A percentile compares a stretch with the other conserved stretches of the same genome.
These are phyloP conservation scores for Siniperca knerii DNA, from an alignment of 2,113 vertebrate genomes.

Conservation along the genomic window DNA sequence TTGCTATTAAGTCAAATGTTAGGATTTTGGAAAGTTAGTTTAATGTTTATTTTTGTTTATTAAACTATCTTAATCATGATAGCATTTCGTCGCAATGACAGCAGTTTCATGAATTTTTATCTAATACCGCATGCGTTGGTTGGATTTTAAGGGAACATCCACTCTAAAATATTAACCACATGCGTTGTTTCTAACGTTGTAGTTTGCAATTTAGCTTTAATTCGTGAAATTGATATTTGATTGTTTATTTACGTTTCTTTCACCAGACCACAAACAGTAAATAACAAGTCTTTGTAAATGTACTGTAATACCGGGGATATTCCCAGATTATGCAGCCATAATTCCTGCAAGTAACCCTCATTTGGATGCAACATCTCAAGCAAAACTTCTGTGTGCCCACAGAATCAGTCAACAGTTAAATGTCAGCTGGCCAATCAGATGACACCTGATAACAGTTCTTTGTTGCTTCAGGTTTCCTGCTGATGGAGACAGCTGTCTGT, in stretches of 20 bases:
- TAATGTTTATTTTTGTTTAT: accelerated
- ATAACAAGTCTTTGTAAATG: not conserved
- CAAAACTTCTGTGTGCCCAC: not conserved
- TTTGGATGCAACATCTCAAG: not conserved
- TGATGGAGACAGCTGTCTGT: not conserved
- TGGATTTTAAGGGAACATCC: not conserved
- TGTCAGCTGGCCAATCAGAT: not conserved
- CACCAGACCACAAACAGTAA: not conserved
- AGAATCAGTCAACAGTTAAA: not conserved
- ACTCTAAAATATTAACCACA: not conserved
- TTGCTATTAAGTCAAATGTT: not conserved
- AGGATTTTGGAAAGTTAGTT: not conserved
- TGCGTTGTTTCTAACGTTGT: too few relatives aligned
- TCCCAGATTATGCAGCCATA: not conserved
- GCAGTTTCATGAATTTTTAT: not conserved
- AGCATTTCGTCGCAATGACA: not conserved
- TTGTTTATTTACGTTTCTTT: not conserved
- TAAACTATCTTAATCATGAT: accelerated
- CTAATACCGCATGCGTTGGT: not conserved
- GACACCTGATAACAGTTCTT: slow-evolving; percentile 3
- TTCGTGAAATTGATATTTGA: not conserved
- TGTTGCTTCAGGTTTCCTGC: not conserved
- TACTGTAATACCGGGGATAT: too few relatives aligned
- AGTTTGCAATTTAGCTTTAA: not conserved
- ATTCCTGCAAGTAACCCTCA: not conserved